Evolutionary conservation across 2,113 vertebrate species (phyloP).

Genomic region (Sus scrofa): DNA sequence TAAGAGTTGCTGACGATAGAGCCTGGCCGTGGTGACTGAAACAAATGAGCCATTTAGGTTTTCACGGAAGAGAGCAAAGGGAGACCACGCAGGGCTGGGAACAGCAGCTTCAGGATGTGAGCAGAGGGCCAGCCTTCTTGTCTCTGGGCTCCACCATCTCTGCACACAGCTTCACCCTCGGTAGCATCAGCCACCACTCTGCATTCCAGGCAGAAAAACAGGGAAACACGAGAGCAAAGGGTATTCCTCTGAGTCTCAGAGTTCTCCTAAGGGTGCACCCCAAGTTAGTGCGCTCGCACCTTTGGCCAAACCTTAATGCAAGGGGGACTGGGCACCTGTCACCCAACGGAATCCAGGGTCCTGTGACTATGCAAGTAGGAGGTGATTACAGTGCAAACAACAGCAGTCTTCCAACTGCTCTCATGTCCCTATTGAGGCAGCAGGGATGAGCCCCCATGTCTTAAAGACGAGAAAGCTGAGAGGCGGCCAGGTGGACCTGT

Average conservation of each 20-base stretch:
- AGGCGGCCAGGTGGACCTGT: not conserved
- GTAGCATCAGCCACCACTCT: not conserved
- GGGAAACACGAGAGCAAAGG: not conserved
- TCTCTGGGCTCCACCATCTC: not conserved
- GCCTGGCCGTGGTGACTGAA: not conserved
- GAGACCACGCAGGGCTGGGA: accelerated
- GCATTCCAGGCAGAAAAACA: not conserved
- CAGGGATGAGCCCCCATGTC: not conserved
- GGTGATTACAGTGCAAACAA: not conserved
- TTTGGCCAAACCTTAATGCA: not conserved
- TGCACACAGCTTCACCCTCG: not conserved
- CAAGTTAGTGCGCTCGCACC: not conserved
- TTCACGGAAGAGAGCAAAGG: not conserved
- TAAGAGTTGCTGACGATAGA: not conserved
- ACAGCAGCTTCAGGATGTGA: not conserved
- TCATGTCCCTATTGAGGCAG: not conserved
- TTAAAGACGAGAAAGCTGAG: not conserved
- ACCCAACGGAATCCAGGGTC: not conserved
- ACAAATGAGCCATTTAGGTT: not conserved
- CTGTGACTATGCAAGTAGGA: not conserved
- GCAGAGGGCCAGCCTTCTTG: not conserved
- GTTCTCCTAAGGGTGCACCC: not conserved
- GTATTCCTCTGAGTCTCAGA: not conserved
- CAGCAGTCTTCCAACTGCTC: not conserved
- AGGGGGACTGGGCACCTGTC: not conserved